phyloP scores from a whole-genome alignment of 2,888 invertebrate genomes.

The Hartigia nigra region DNA sequence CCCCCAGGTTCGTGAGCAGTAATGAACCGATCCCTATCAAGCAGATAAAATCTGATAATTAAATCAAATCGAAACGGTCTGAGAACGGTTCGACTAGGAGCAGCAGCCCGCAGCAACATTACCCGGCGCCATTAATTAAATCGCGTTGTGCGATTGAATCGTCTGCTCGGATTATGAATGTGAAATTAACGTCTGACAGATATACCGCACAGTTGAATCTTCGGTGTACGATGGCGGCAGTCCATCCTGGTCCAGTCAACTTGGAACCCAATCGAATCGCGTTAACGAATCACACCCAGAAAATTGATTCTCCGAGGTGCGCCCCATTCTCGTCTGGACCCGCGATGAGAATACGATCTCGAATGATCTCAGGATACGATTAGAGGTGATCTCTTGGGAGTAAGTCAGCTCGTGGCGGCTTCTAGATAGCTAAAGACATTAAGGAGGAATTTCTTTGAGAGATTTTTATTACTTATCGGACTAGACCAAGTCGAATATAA shows the following conservation, averaged over 20 bases:
- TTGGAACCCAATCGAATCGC: background rate
- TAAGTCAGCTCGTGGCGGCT: background rate
- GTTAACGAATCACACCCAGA: conserved; percentile 11
- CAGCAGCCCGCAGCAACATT: background rate
- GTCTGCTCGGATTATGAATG: conserved; percentile 17
- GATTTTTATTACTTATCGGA: background rate
- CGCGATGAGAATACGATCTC: background rate
- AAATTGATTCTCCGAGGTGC: conserved; percentile 7
- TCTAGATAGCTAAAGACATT: background rate
- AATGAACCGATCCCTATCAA: conserved; percentile 59
- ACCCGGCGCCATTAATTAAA: conserved; percentile 47
- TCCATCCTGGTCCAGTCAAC: background rate
- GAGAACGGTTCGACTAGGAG: background rate
- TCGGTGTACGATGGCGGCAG: conserved; percentile 1
- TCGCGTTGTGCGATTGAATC: conserved; percentile 26
- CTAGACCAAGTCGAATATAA: background rate
- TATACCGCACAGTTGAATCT: conserved; percentile 2
- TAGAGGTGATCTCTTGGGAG: background rate
- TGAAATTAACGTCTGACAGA: conserved; percentile 23
- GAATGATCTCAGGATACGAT: background rate
- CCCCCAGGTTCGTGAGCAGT: conserved; percentile 25
- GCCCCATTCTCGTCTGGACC: background rate
- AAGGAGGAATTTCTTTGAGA: background rate
- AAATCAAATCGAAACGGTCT: conserved; percentile 44
- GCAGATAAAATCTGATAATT: conserved; percentile 55